Evolutionary conservation across 53 echinoderm and acorn worm species (phyloP).

Genomic region (Holothuria scabra): DNA sequence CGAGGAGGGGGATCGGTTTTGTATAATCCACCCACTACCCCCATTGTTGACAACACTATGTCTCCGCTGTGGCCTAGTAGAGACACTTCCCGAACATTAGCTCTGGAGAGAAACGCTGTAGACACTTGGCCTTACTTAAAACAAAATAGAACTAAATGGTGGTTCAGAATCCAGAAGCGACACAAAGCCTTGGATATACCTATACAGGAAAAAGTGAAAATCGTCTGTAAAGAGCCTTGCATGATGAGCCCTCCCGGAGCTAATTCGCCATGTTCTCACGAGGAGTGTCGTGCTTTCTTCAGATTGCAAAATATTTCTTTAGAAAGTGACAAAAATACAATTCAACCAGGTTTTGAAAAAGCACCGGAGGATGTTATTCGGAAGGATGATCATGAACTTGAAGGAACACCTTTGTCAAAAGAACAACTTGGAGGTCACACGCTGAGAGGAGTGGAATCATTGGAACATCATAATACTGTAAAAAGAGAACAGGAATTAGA

Average conservation of each 20-base stretch:
- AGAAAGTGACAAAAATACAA: background rate
- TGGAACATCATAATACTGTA: too few relatives aligned
- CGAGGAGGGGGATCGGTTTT: conserved; percentile 4
- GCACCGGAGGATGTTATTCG: too few relatives aligned
- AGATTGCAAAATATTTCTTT: conserved; percentile 10
- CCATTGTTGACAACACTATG: background rate
- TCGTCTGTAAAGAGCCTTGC: background rate
- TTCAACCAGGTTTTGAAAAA: too few relatives aligned
- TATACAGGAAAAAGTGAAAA: too few relatives aligned
- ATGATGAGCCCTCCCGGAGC: background rate
- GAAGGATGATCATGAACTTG: too few relatives aligned
- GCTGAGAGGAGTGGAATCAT: too few relatives aligned
- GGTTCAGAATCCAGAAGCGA: background rate
- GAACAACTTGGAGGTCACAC: too few relatives aligned
- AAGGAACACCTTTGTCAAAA: too few relatives aligned
- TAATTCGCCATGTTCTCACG: background rate
- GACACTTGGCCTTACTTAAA: conserved; percentile 24
- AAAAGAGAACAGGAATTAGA: too few relatives aligned
- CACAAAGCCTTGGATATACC: too few relatives aligned
- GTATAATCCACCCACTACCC: conserved; percentile 30
- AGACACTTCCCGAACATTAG: background rate
- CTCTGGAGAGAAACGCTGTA: background rate
- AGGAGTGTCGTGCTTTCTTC: conserved; percentile 9
- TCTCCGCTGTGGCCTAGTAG: background rate
- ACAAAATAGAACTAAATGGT: conserved; percentile 8